Base-by-base conservation (phyloP, 2,113 vertebrate species). In the Jaculus jaculus region DNA sequence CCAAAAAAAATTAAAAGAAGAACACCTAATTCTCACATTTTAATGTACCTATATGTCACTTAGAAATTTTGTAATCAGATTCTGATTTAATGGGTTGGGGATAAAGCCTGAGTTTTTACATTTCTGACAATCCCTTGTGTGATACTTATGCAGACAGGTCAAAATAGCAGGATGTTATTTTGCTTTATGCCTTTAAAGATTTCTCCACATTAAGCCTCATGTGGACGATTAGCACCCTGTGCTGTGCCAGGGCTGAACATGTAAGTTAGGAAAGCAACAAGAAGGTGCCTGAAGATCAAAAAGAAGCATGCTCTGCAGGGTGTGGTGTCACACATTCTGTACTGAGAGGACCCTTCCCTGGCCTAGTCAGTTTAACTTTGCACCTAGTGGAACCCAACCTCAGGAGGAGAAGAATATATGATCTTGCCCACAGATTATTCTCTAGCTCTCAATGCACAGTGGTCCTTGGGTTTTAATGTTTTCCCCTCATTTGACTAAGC, bases 151-250 rank as follows among this genome's bases (percentile, higher is more conserved):
- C 26, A 7, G 1, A 2, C n/a, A n/a, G 0, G 1, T 80, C 32
- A 74, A 73, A 83, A 18, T 58, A 79, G 16, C 42, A 15, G 89
- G 23, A 18, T 1, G 0, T 17, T 26, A 0, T 63, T 74, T 82
- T 28, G 2, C 11, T 73, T n/a, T 13, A 1, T 8, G 0, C 0
- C 2, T 32, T 37, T 5, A 8, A 60, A 37, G 7, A 34, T 51
- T 72, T 26, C n/a, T 47, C 84, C 13, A 7, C 18, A 3, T 60
- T 13, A 32, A 84, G 34, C 21, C 69, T 30, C 32, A 0, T 28
- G 24, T 28, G n/a, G 1, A 20, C 26, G 39, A 54, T 0, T 34
- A 1, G 17, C 1, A 1, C 16, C 58, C 24, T 5, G 32, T 7
- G 7, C 77, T 20, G 4, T 12, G 17, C 30, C 3, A 1, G 9